These are phyloP conservation scores for Spialia ferax DNA, from an alignment of 2,888 invertebrate genomes.

Conservation along the genomic window DNA sequence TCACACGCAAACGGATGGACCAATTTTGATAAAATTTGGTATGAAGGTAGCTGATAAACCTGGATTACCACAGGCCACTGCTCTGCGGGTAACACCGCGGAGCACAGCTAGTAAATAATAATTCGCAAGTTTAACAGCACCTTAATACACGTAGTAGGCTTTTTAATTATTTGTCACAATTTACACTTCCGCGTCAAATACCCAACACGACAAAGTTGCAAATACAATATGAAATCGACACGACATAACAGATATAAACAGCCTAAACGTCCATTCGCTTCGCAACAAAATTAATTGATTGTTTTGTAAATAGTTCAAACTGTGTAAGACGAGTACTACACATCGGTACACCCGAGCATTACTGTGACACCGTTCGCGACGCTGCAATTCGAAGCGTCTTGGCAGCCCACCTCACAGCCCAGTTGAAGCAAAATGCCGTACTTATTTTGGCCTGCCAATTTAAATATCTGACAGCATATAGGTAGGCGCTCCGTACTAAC, in stretches of 20 bases:
- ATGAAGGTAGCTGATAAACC: no score
- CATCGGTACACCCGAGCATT: background rate
- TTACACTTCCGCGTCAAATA: background rate
- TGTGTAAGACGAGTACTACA: slow-evolving; percentile 13
- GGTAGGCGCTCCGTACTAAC: slow-evolving; percentile 42
- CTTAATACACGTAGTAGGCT: background rate
- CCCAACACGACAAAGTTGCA: background rate
- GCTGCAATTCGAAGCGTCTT: slow-evolving; percentile 81
- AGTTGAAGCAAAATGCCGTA: slow-evolving; percentile 85
- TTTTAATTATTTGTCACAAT: background rate
- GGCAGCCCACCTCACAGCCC: slow-evolving; percentile 75
- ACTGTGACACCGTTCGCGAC: slow-evolving; percentile 59
- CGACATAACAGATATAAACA: slow-evolving; percentile 2
- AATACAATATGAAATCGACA: slow-evolving; percentile 1
- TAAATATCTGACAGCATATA: slow-evolving; percentile 66
- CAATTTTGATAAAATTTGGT: no score
- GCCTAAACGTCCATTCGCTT: background rate
- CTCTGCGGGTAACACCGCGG: no score
- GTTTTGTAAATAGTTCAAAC: slow-evolving; percentile 17
- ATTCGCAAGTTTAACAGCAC: no score
- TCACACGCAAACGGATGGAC: no score
- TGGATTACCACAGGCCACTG: no score
- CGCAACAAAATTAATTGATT: slow-evolving; percentile 4
- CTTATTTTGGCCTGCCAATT: slow-evolving; percentile 86
- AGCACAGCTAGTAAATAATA: no score